These are phyloP conservation scores for Bubo bubo DNA, from an alignment of 2,113 vertebrate species.

Conservation along the genomic window DNA sequence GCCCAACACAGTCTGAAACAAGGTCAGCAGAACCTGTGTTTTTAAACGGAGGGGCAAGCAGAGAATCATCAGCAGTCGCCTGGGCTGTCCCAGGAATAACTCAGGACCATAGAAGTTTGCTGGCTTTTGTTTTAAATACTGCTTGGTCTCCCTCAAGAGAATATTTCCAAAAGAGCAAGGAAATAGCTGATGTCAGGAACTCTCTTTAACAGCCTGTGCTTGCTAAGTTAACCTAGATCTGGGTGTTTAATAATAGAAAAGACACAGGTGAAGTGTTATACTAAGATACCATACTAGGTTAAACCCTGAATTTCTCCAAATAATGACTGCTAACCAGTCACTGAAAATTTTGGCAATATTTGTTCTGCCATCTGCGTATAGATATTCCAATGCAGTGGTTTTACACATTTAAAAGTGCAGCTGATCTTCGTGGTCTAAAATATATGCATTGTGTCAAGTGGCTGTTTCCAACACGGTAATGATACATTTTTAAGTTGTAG, in stretches of 20 bases:
- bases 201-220: not conserved
- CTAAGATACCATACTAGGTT: not conserved
- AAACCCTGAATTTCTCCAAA: not conserved
- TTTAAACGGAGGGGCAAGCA: not conserved
- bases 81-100: not conserved
- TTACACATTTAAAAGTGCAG: not conserved
- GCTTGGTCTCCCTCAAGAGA: not conserved
- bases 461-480: not conserved
- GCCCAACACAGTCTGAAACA: not conserved
- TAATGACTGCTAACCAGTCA: not conserved
- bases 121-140: not conserved
- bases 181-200: not conserved
- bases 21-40: not conserved
- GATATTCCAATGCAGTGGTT: not conserved
- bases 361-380: not conserved
- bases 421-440: not conserved
- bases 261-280: not conserved
- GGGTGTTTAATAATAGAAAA: constrained; percentile 28
- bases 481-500: not conserved
- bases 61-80: not conserved
- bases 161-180: not conserved
- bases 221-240: constrained; percentile 26
- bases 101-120: not conserved
- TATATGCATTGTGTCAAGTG: not conserved
- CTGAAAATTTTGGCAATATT: not conserved